phyloP scores from a whole-genome alignment of 2,888 invertebrate species.

The Furcula furcula region DNA sequence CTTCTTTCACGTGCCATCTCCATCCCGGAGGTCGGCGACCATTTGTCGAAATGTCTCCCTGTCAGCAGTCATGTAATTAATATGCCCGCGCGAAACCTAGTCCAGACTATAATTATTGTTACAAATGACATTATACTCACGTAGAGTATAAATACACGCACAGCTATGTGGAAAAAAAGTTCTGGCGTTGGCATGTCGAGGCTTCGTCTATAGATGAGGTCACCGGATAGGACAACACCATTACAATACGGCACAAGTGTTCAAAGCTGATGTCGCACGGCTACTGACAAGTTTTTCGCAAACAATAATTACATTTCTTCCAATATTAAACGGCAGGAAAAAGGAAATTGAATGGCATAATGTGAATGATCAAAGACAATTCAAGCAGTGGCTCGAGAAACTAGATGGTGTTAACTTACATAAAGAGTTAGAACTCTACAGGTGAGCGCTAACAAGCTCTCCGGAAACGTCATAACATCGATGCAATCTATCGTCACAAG shows the following conservation, averaged over 20 bases:
- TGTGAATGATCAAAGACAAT: too few species aligned
- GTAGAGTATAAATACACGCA: conserved; percentile 34
- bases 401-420: conserved; percentile 34
- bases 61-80: conserved; percentile 15
- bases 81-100: conserved; percentile 12
- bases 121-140: conserved; percentile 32
- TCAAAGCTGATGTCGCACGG: conserved; percentile 41
- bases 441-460: conserved; percentile 42
- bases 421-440: conserved; percentile 43
- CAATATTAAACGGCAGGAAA: conserved; percentile 3
- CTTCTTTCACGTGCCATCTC: too few species aligned
- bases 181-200: conserved; percentile 24
- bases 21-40: too few species aligned
- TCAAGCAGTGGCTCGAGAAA: not conserved
- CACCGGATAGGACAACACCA: conserved; percentile 37
- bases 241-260: conserved; percentile 47
- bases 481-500: conserved; percentile 42
- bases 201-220: conserved; percentile 37
- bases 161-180: conserved; percentile 30
- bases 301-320: conserved; percentile 2
- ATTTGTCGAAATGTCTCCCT: too few species aligned
- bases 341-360: not conserved
- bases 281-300: conserved; percentile 30
- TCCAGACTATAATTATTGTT: conserved; percentile 9
- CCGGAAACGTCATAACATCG: conserved; percentile 50